phyloP scores from a whole-genome alignment of 2,113 vertebrate genomes.

The Heterotis niloticus region DNA sequence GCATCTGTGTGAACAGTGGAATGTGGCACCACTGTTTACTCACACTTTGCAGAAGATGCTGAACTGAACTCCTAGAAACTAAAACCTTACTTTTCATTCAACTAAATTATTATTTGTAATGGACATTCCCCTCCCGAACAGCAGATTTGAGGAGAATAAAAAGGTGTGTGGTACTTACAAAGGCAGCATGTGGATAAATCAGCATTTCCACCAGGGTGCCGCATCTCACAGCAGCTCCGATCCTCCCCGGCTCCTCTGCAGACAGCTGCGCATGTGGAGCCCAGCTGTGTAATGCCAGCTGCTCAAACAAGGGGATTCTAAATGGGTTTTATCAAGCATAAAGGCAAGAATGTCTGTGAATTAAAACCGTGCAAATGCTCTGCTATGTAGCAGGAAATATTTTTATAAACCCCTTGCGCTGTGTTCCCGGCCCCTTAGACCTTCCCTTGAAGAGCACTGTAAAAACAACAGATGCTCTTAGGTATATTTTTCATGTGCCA shows the following conservation, averaged over 20 bases:
- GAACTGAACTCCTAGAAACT: background rate
- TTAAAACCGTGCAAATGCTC: background rate
- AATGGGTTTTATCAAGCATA: background rate
- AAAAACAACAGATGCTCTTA: slow-evolving; percentile 26
- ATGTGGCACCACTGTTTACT: background rate
- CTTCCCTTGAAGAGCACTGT: background rate
- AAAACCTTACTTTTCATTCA: background rate
- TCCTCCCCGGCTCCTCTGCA: background rate
- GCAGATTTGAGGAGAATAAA: background rate
- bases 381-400: background rate
- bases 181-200: background rate
- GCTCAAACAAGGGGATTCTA: slow-evolving; percentile 1
- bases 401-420: slow-evolving; percentile 7
- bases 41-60: background rate
- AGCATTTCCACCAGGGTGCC: background rate
- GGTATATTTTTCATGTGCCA: slow-evolving; percentile 21
- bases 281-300: background rate
- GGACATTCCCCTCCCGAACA: background rate
- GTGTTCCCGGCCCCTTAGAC: background rate
- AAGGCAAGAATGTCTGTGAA: background rate
- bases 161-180: background rate
- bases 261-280: slow-evolving; percentile 7
- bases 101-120: background rate
- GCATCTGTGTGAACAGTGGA: background rate
- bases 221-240: background rate